A percentile compares a stretch with the other conserved stretches of the same genome.
Evolutionary conservation across 2,888 invertebrate genomes (phyloP).

Genomic region (Apodemia duryi): DNA sequence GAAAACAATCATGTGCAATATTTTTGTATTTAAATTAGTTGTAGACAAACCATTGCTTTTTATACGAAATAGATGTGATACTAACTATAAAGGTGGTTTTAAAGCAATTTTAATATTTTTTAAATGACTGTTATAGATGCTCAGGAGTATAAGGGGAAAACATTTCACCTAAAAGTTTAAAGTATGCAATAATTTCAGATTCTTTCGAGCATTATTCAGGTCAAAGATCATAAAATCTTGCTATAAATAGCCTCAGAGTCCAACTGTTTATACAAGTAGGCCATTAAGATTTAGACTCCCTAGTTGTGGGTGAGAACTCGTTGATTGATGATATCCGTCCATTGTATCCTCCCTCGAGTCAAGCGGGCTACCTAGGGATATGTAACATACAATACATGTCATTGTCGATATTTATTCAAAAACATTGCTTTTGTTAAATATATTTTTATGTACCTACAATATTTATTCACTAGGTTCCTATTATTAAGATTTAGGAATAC

Average conservation of each 20-base stretch:
- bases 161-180: no score
- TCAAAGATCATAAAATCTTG: background rate
- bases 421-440: no score
- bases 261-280: constrained; percentile 7
- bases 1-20: no score
- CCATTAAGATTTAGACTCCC: constrained; percentile 26
- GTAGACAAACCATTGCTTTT: no score
- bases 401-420: background rate
- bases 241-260: constrained; percentile 12
- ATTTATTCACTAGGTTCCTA: background rate
- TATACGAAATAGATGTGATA: no score
- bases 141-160: no score
- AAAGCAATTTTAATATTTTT: no score
- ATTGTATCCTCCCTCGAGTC: constrained; percentile 31
- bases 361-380: constrained; percentile 5
- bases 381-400: background rate
- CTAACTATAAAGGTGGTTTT: no score
- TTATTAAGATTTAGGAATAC: background rate
- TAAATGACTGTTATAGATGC: no score
- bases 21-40: no score
- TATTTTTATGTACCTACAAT: background rate
- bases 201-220: background rate
- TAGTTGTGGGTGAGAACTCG: constrained; percentile 33
- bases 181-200: background rate
- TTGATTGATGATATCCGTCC: constrained; percentile 37